These are phyloP conservation scores for Asarcornis scutulata DNA, from an alignment of 2,113 vertebrate species.

Conservation along the genomic window DNA sequence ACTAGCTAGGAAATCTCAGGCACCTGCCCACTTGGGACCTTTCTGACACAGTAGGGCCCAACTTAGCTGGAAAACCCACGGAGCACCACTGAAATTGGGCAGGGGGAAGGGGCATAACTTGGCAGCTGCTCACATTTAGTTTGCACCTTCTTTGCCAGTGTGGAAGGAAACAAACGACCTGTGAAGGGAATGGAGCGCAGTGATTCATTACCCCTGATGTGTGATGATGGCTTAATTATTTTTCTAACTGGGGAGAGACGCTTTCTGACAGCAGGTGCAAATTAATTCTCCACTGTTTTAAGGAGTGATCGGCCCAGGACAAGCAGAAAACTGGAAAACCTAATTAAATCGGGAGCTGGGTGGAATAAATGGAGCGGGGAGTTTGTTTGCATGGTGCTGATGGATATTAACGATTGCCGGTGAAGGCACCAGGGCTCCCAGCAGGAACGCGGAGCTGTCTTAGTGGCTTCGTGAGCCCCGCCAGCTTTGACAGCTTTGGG, in stretches of 20 bases:
- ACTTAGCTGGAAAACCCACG: background rate
- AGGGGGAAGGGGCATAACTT: background rate
- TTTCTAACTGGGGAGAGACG: conserved; percentile 78
- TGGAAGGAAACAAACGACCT: conserved; percentile 81
- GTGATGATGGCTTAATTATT: conserved; percentile 85
- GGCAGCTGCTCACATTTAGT: conserved; percentile 54
- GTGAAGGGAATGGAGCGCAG: conserved; percentile 61
- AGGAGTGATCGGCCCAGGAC: conserved; percentile 79
- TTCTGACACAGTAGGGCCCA: background rate
- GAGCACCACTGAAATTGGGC: background rate
- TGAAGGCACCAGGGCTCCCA: conserved; percentile 22
- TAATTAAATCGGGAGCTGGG: conserved; percentile 82
- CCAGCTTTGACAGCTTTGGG: background rate
- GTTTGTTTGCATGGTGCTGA: conserved; percentile 75
- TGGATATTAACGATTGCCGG: conserved; percentile 69
- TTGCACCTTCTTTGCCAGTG: conserved; percentile 69
- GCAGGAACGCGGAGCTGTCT: background rate
- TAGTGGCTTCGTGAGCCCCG: accelerated
- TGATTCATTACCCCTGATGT: conserved; percentile 84
- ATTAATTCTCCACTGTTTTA: conserved; percentile 81
- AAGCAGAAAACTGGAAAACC: conserved; percentile 78
- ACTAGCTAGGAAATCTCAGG: background rate
- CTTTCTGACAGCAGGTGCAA: conserved; percentile 84
- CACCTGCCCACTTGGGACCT: background rate
- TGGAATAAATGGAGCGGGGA: conserved; percentile 79